phyloP scores from a whole-genome alignment of 2,797 vertebrate species.

The Brachyalestes nurse region DNA sequence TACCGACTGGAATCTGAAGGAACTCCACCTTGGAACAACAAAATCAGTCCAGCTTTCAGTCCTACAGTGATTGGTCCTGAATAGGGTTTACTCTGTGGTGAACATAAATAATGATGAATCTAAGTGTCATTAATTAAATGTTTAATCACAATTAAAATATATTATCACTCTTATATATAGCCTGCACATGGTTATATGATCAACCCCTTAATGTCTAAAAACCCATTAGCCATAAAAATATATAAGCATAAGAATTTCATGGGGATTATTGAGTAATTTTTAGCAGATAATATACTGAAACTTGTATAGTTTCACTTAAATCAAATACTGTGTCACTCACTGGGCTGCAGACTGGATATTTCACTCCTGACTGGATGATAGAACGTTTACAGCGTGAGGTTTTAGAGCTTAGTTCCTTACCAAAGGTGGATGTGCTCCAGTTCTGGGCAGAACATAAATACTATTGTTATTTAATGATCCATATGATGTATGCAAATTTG shows the following conservation, averaged over 20 bases:
- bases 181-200: too few relatives aligned
- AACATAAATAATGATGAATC: background rate
- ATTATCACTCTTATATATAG: background rate
- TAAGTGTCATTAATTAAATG: background rate
- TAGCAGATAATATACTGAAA: too few relatives aligned
- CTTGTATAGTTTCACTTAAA: background rate
- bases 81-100: background rate
- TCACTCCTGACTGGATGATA: background rate
- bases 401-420: background rate
- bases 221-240: too few relatives aligned
- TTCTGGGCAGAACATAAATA: background rate
- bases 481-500: too few relatives aligned
- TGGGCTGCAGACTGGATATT: background rate
- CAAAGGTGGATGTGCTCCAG: constrained; percentile 11
- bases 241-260: too few relatives aligned
- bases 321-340: background rate
- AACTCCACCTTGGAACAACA: background rate
- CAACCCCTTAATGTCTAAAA: too few relatives aligned
- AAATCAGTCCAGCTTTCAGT: too few relatives aligned
- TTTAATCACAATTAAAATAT: background rate
- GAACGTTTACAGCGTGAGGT: background rate
- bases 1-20: background rate
- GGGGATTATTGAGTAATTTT: too few relatives aligned
- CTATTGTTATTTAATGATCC: background rate
- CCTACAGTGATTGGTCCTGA: background rate